Evolutionary conservation across 2,888 invertebrate genomes (phyloP).

Genomic region (Cartodere bifasciata): DNA sequence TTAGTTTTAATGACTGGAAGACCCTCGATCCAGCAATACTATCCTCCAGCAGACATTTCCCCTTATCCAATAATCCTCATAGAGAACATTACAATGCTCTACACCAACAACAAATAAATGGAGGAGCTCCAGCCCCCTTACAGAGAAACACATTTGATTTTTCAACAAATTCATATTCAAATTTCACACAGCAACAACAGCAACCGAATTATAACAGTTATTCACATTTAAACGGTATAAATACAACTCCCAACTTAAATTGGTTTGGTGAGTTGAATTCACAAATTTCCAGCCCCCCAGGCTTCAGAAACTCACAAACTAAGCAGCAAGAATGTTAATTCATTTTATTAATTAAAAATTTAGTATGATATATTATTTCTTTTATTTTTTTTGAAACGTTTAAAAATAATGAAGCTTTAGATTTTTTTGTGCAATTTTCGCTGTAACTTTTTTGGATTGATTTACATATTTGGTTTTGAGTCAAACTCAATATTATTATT

Average conservation of each 20-base stretch:
- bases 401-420: background rate
- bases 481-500: too few relatives aligned
- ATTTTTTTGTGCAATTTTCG: slow-evolving; percentile 9
- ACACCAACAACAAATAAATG: slow-evolving; percentile 26
- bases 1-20: slow-evolving; percentile 69
- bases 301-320: slow-evolving; percentile 31
- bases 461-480: too few relatives aligned
- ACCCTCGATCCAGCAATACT: slow-evolving; percentile 89
- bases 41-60: slow-evolving; percentile 52
- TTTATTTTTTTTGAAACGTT: background rate
- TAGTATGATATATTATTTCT: slow-evolving; percentile 8
- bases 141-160: slow-evolving; percentile 21
- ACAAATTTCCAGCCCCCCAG: slow-evolving; percentile 34
- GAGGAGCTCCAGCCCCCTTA: too few relatives aligned
- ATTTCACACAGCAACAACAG: slow-evolving; percentile 27
- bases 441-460: slow-evolving; percentile 3
- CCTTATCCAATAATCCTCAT: slow-evolving; percentile 30
- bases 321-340: slow-evolving; percentile 33
- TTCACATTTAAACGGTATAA: slow-evolving; percentile 19
- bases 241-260: slow-evolving; percentile 25
- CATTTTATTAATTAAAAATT: background rate
- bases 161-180: slow-evolving; percentile 26
- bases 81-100: slow-evolving; percentile 32
- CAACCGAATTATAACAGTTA: slow-evolving; percentile 22
- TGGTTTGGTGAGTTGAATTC: slow-evolving; percentile 29